These are phyloP conservation scores for Solea solea DNA, from an alignment of 2,113 vertebrate species.

Conservation along the genomic window DNA sequence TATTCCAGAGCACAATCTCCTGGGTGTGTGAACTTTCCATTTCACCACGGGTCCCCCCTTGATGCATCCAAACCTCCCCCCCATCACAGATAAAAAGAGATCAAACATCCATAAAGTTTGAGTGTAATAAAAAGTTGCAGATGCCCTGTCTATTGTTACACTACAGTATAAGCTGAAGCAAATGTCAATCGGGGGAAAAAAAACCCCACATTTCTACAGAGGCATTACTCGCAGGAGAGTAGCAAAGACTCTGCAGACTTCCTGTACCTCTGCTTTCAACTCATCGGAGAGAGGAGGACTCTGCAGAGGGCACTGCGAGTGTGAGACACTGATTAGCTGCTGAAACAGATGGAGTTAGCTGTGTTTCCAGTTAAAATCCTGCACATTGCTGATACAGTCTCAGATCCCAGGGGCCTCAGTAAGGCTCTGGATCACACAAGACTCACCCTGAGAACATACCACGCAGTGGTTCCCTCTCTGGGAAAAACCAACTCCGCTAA, in stretches of 20 bases:
- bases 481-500: too few species aligned
- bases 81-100: not conserved
- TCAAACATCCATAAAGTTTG: slow-evolving; percentile 1
- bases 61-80: not conserved
- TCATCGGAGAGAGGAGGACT: slow-evolving; percentile 14
- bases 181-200: not conserved
- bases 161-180: slow-evolving; percentile 16
- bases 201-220: not conserved
- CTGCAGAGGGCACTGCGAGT: slow-evolving; percentile 25
- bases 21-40: slow-evolving; percentile 24
- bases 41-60: slow-evolving; percentile 4
- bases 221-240: slow-evolving; percentile 8
- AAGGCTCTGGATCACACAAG: slow-evolving; percentile 25
- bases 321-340: slow-evolving; percentile 50
- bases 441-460: slow-evolving; percentile 18
- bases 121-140: slow-evolving; percentile 29
- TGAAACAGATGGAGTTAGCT: slow-evolving; percentile 47
- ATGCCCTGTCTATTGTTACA: slow-evolving; percentile 19
- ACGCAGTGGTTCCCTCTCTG: not conserved
- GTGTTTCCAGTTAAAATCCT: slow-evolving; percentile 38
- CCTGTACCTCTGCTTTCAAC: slow-evolving; percentile 26
- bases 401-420: slow-evolving; percentile 21
- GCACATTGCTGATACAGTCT: slow-evolving; percentile 32
- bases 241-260: slow-evolving; percentile 21
- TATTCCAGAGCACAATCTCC: slow-evolving; percentile 4